phyloP scores from a whole-genome alignment of 2,888 invertebrate species.

The Stenolophus ochropezus region DNA sequence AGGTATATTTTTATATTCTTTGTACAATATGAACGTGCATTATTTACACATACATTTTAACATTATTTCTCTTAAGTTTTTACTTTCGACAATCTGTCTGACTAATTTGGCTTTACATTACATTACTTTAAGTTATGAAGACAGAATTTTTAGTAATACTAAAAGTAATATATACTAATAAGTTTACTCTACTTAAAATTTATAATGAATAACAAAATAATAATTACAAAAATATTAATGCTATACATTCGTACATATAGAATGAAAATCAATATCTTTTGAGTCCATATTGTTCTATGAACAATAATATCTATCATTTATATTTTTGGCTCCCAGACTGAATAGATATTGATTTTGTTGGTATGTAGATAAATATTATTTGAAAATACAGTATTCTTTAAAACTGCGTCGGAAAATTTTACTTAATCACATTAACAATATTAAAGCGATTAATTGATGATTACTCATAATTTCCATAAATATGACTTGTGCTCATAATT shows the following conservation, averaged over 20 bases:
- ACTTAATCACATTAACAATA: neutral
- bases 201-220: constrained; percentile 1
- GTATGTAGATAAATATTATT: constrained; percentile 1
- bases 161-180: constrained; percentile 29
- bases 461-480: constrained; percentile 23
- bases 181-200: neutral
- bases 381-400: constrained; percentile 10
- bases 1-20: constrained; percentile 29
- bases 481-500: neutral
- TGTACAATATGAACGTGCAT: constrained; percentile 36
- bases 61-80: constrained; percentile 7
- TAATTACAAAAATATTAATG: constrained; percentile 29
- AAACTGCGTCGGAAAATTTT: neutral
- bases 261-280: constrained; percentile 1
- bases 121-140: constrained; percentile 21
- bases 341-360: neutral
- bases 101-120: constrained; percentile 41
- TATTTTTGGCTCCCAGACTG: constrained; percentile 1
- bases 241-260: constrained; percentile 11
- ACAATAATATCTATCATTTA: neutral
- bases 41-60: constrained; percentile 36
- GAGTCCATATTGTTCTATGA: neutral
- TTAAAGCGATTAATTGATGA: neutral
- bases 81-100: constrained; percentile 13
- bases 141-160: constrained; percentile 18